These are phyloP conservation scores for Parazoanthus swiftii DNA, from an alignment of 92 coral and sea anemone species.

Conservation along the genomic window DNA sequence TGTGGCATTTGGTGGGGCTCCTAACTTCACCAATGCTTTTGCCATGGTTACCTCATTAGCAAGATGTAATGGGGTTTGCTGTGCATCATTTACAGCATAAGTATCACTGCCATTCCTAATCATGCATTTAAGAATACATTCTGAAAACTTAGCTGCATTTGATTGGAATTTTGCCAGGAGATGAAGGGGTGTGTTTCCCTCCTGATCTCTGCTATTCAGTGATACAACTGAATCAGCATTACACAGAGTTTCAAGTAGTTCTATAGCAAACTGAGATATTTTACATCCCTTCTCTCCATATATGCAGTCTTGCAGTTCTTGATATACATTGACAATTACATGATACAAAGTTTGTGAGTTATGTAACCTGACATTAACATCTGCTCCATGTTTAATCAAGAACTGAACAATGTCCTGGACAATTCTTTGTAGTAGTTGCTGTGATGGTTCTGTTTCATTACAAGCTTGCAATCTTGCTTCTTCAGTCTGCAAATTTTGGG, in stretches of 20 bases:
- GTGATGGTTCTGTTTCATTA: neutral
- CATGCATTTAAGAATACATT: neutral
- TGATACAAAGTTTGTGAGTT: constrained; percentile 1
- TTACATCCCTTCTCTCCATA: neutral
- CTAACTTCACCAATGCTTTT: neutral
- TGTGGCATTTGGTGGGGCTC: neutral
- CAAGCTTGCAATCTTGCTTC: neutral
- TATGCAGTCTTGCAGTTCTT: neutral
- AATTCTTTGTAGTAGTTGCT: neutral
- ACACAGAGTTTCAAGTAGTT: neutral
- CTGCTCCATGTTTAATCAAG: neutral
- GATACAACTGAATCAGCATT: neutral
- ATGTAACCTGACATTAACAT: constrained; percentile 1
- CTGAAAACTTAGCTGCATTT: neutral
- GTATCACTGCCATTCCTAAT: neutral
- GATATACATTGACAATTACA: neutral
- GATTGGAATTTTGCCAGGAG: neutral
- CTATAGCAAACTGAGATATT: neutral
- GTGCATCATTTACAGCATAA: constrained; percentile 1
- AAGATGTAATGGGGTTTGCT: neutral
- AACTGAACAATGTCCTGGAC: neutral
- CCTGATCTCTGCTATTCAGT: constrained; percentile 2
- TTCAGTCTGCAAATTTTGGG: neutral
- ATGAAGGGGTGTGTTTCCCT: neutral
- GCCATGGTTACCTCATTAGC: neutral